Percentiles rank a stretch among this genome's conserved stretches.
Evolutionary conservation across 2,888 invertebrate species (phyloP).

Genomic region (Pristionchus arcanus): DNA sequence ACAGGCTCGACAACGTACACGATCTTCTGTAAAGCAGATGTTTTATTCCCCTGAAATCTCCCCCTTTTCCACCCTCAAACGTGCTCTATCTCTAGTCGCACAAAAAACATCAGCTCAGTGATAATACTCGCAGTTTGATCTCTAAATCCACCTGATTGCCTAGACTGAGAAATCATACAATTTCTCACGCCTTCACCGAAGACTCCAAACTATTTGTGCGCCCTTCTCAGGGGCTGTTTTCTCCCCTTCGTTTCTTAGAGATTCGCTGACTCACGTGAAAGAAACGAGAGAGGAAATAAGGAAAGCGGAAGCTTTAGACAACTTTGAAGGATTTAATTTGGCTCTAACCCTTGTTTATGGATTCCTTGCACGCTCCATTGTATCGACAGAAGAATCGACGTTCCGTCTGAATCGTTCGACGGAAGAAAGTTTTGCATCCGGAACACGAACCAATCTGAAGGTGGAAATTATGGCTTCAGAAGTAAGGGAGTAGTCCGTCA

Average conservation of each 20-base stretch:
- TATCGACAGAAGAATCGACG: not conserved
- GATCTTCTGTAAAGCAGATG: slow-evolving; percentile 10
- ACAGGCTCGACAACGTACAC: slow-evolving; percentile 18
- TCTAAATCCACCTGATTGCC: not conserved
- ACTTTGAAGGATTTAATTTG: not conserved
- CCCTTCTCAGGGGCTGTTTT: not conserved
- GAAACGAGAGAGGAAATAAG: not conserved
- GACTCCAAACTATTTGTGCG: not conserved
- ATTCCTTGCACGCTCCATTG: slow-evolving; percentile 35
- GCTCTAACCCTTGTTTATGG: not conserved
- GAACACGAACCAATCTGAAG: slow-evolving; percentile 33
- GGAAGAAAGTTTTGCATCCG: slow-evolving; percentile 50
- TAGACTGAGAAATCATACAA: not conserved
- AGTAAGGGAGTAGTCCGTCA: not conserved
- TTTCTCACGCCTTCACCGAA: not conserved
- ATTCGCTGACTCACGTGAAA: not conserved
- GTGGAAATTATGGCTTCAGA: not conserved
- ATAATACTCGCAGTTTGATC: not conserved
- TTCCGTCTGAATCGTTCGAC: slow-evolving; percentile 16
- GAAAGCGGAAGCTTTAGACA: not conserved
- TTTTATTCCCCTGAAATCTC: not conserved
- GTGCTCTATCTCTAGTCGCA: not conserved
- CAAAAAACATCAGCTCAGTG: not conserved
- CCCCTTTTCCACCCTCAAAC: not conserved
- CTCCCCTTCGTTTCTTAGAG: not conserved